Conservation (phyloP, 2,113 vertebrate genomes). For the Rattus norvegicus region DNA sequence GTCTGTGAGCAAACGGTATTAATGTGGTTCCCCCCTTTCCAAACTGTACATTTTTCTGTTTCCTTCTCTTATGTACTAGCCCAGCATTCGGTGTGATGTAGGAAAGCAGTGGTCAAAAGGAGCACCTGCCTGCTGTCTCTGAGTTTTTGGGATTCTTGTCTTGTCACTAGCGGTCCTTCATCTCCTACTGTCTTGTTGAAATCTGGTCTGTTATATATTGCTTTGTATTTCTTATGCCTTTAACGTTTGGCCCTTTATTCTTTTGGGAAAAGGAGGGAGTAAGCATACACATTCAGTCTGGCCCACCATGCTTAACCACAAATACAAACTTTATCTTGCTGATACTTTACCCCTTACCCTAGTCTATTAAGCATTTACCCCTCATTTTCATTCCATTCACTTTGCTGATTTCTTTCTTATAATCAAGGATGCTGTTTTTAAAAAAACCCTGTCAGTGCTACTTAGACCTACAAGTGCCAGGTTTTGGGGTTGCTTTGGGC, state of each 20-base stretch:
- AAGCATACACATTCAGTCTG: neutral
- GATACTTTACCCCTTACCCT: neutral
- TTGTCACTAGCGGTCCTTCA: neutral
- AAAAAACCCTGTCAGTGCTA: neutral
- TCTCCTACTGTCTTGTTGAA: neutral
- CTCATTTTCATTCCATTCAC: constrained; percentile 34
- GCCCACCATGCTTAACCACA: neutral
- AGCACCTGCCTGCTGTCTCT: neutral
- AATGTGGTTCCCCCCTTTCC: neutral
- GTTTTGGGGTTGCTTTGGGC: neutral
- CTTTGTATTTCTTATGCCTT: neutral
- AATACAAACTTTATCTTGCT: neutral
- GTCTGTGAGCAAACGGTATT: neutral
- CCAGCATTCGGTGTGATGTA: neutral
- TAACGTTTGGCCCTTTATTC: neutral
- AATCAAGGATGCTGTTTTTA: neutral
- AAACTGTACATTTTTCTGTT: neutral
- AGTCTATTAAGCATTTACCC: neutral
- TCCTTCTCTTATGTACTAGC: neutral
- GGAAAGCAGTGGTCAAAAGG: neutral
- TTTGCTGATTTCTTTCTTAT: neutral
- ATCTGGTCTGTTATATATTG: neutral
- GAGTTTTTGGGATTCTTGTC: neutral
- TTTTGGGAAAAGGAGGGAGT: constrained; percentile 1
- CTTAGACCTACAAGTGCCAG: neutral